phyloP scores from a whole-genome alignment of 1,140 invertebrate species.

The Marisa cornuarietis region DNA sequence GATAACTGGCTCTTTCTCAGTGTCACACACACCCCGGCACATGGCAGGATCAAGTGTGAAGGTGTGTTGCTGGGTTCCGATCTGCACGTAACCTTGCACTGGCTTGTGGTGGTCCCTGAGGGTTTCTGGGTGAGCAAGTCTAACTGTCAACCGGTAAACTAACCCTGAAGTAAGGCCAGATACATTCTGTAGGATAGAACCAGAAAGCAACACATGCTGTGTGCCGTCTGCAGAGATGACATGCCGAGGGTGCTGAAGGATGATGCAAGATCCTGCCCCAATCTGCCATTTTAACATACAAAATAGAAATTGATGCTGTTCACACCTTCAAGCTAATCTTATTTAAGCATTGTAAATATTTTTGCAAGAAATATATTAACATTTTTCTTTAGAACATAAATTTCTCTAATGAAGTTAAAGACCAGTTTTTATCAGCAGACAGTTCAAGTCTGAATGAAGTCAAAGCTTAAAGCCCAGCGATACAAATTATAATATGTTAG shows the following conservation, averaged over 20 bases:
- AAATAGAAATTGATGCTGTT: too few species aligned
- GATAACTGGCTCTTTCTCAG: constrained; percentile 12
- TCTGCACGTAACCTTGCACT: constrained; percentile 16
- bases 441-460: too few species aligned
- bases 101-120: constrained; percentile 18
- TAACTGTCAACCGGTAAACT: constrained; percentile 20
- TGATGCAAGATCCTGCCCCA: constrained; percentile 9
- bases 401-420: too few species aligned
- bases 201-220: constrained; percentile 10
- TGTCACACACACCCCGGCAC: constrained; percentile 16
- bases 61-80: not conserved
- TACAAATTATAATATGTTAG: too few species aligned
- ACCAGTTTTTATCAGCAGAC: too few species aligned
- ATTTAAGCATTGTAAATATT: too few species aligned
- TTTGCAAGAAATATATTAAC: too few species aligned
- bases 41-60: constrained; percentile 26
- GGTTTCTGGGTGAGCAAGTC: constrained; percentile 21
- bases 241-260: not conserved
- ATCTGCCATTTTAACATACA: not conserved
- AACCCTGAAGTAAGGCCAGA: not conserved
- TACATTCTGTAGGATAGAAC: constrained; percentile 14
- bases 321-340: not conserved
- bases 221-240: constrained; percentile 13
- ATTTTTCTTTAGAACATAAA: too few species aligned
- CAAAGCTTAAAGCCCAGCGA: too few species aligned